These are phyloP conservation scores for Lophura nycthemera DNA, from an alignment of 2,113 vertebrate species.

Conservation along the genomic window DNA sequence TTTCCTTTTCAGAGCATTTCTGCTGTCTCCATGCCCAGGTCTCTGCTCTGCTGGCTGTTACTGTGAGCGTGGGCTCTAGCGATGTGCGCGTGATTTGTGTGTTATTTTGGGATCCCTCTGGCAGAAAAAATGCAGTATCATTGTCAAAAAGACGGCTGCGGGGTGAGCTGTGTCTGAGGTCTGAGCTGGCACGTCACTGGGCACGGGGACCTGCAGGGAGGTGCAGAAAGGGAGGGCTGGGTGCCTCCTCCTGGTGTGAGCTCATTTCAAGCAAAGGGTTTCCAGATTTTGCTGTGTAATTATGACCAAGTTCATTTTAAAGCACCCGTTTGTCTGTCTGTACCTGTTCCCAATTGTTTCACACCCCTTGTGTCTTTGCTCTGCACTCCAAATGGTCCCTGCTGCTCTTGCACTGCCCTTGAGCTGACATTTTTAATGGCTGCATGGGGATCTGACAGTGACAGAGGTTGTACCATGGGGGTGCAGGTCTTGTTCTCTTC, in stretches of 20 bases:
- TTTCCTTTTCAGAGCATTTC: neutral
- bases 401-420: neutral
- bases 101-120: slow-evolving; percentile 52
- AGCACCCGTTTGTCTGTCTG: neutral
- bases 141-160: neutral
- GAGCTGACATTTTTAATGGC: neutral
- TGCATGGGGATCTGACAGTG: accelerated
- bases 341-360: neutral
- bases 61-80: neutral
- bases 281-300: neutral
- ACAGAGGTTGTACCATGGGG: neutral
- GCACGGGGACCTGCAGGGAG: neutral
- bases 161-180: neutral
- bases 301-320: neutral
- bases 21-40: neutral
- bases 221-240: no score
- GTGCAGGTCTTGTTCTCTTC: neutral
- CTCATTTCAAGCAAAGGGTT: neutral
- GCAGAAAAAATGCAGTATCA: slow-evolving; percentile 37
- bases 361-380: neutral
- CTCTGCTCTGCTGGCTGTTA: neutral
- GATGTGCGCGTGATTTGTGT: accelerated
- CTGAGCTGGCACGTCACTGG: neutral
- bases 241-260: no score
- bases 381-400: neutral